These are phyloP conservation scores for Philhelius pedissequus DNA, from an alignment of 2,888 invertebrate species.

Conservation along the genomic window DNA sequence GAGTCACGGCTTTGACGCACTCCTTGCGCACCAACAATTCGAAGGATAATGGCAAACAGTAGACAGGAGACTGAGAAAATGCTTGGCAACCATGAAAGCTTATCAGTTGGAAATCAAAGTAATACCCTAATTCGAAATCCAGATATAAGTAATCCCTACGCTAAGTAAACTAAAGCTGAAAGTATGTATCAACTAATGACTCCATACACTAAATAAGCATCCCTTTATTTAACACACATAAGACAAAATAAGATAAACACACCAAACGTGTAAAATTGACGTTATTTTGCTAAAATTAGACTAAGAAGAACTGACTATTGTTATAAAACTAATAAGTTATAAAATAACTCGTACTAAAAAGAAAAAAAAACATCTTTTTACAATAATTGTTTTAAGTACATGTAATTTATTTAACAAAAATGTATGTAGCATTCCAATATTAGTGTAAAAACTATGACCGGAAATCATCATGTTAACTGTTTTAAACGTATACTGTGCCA, in stretches of 20 bases:
- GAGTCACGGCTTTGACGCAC: slow-evolving; percentile 80
- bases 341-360: slow-evolving; percentile 35
- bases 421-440: slow-evolving; percentile 10
- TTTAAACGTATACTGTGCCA: slow-evolving; percentile 47
- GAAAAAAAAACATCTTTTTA: slow-evolving; percentile 44
- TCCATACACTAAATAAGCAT: slow-evolving; percentile 28
- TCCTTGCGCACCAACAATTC: slow-evolving; percentile 79
- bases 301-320: slow-evolving; percentile 68
- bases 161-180: slow-evolving; percentile 73
- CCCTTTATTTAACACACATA: slow-evolving; percentile 40
- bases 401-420: slow-evolving; percentile 29
- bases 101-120: slow-evolving; percentile 74
- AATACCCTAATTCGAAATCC: slow-evolving; percentile 76
- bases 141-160: slow-evolving; percentile 77
- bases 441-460: slow-evolving; percentile 7
- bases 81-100: slow-evolving; percentile 74
- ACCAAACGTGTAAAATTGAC: slow-evolving; percentile 43
- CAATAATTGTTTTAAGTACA: slow-evolving; percentile 58
- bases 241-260: slow-evolving; percentile 39
- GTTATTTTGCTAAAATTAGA: slow-evolving; percentile 64
- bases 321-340: slow-evolving; percentile 57
- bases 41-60: slow-evolving; percentile 79
- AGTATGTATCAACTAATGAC: slow-evolving; percentile 52
- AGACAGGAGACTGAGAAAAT: slow-evolving; percentile 79
- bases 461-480: slow-evolving; percentile 42